Base-by-base conservation (phyloP, 64 coral and sea anemone genomes). In the Stichodactyla mertensii region DNA sequence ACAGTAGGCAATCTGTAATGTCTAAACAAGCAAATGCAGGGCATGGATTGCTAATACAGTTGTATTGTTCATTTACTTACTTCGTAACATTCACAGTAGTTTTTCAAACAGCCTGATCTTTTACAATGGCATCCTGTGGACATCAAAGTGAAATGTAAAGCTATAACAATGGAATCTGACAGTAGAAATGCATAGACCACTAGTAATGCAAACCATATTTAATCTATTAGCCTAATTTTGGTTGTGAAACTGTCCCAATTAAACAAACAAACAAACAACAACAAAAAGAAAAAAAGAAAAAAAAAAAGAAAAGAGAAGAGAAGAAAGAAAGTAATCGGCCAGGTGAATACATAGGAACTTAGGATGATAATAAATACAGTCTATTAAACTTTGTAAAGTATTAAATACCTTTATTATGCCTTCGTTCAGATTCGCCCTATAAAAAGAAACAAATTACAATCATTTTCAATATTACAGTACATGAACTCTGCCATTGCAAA, bases 51-150 rank as follows among this genome's bases (percentile, higher is more conserved):
- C 0, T n/a, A 66, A 22, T n/a, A 5, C 9, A 15, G 1, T 66
- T 66, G 19, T 5, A 15, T 64, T 64, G 10, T 14, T 16, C 20
- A 45, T 22, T 6, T 66, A 66, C 62, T 27, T 86, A 98, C 95
- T 93, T 98, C 95, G 78, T 98, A 98, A 52, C 95, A 98, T 98
- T 98, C 95, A 90, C 95, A 98, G 61, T 98, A 98, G 88, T 98
- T 98, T 53, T 98, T 98, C n/a, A 98, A 86, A 55, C 95, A 98
- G 56, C 95, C 95, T 81, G 95, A 98, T 15, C 95, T 89, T 85
- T 98, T 98, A 89, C 95, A 98, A 55, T 98, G 96, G 69, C 96
- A 98, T 57, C 96, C 96, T 98, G 80, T 61, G 14, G 7, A 45
- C 36, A 45, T 45, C 3, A 45, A 71, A 54, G 36, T 70, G 19